Evolutionary conservation across 2,797 vertebrate genomes (phyloP), one percentile per base, ranked within the genome.

Genomic region (Pseudomugil gertrudae): DNA sequence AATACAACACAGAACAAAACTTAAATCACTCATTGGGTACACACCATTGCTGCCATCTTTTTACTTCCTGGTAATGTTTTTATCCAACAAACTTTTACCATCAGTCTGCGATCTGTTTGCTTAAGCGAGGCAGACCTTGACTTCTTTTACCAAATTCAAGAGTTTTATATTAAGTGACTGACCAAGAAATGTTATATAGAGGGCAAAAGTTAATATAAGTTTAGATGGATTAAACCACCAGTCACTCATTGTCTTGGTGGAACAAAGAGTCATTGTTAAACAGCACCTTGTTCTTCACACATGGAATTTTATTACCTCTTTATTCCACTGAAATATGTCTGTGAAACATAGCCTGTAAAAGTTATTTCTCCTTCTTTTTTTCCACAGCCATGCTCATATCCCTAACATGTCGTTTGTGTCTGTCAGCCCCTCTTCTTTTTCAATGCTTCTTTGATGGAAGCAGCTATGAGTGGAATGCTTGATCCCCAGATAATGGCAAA

Each of bases 401-500:
- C 32, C 27, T 21, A 19, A n/a, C 40, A n/a, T 4, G 0, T 57
- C 40, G 14, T 57, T 26, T 29, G 9, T 73, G 38, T 70, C 81
- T 57, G 60, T 81, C 79, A 58, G 57, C 65, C 27, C 43, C 48
- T 38, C 54, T 62, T 71, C 35, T 74, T 76, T n/a, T 66, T 47
- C 47, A 29, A 62, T 58, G 66, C 74, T 76, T 51, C 68, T 63
- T 50, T 78, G 70, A 53, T 69, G 59, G 73, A 73, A 63, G 64
- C 57, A 86, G 87, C 43, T 87, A 91, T 91, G 85, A 74, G 56
- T 63, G 88, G 90, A 92, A 93, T 89, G 84, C 84, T 70, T 84
- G 64, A 83, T 86, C 80, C 58, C 63, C 36, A 32, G 72, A 71
- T 81, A 84, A 89, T 77, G 82, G 52, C 55, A 79, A 81, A 74